A percentile compares a stretch with the other conserved stretches of the same genome.
Conservation (phyloP, 2,113 vertebrate species). For the Dicerorhinus sumatrensis region DNA sequence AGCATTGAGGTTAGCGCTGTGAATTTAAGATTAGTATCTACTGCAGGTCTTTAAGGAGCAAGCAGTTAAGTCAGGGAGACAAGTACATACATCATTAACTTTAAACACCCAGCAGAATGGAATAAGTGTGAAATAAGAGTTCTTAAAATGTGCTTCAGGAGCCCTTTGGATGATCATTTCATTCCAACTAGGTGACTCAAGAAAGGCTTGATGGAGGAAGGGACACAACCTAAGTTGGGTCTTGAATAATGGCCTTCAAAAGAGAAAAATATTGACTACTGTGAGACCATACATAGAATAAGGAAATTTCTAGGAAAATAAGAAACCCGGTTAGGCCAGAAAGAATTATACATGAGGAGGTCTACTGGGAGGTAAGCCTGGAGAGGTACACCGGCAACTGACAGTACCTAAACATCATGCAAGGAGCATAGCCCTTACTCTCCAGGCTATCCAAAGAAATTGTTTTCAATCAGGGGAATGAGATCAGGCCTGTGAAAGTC, state of each 20-base stretch:
- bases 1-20: background rate
- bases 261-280: background rate
- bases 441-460: background rate
- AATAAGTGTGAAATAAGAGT: background rate
- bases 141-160: background rate
- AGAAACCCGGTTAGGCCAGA: background rate
- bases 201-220: background rate
- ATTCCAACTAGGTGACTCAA: background rate
- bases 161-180: background rate
- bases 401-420: background rate
- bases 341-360: background rate
- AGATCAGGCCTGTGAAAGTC: background rate
- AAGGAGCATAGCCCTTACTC: background rate
- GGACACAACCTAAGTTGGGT: background rate
- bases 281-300: background rate
- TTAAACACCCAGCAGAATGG: background rate
- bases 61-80: background rate
- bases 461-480: background rate
- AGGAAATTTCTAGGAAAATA: background rate
- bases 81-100: background rate
- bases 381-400: background rate
- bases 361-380: background rate
- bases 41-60: background rate
- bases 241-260: background rate
- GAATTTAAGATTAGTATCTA: background rate